Conservation (phyloP, 1,140 invertebrate species). For the Leptopilina clavipes region DNA sequence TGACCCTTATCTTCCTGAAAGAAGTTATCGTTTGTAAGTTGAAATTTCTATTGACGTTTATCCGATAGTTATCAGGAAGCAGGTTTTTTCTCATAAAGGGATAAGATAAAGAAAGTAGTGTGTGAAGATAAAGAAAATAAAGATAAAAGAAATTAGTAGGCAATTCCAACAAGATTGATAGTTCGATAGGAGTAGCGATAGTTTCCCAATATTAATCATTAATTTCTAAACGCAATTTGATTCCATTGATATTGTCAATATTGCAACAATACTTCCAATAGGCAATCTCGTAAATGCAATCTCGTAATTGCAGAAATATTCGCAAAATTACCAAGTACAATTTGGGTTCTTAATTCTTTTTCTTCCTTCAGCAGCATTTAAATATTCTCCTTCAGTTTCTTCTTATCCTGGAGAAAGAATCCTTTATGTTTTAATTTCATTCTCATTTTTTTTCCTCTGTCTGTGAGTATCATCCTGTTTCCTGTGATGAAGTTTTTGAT, state of each 20-base stretch:
- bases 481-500: conserved; percentile 20
- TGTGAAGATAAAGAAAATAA: neutral
- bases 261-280: no score
- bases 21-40: neutral
- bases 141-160: neutral
- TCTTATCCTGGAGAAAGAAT: no score
- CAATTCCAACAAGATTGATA: conserved; percentile 39
- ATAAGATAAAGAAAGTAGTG: neutral
- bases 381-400: conserved; percentile 40
- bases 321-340: no score
- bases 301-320: no score
- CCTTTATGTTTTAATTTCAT: conserved; percentile 44
- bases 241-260: no score
- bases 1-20: neutral
- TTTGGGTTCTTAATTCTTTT: no score
- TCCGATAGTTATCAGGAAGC: neutral
- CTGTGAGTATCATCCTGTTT: conserved; percentile 9
- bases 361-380: no score
- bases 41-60: conserved; percentile 1
- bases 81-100: neutral
- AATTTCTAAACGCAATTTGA: no score
- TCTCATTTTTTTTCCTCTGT: neutral
- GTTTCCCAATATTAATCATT: no score
- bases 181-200: neutral
- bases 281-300: no score